Evolutionary conservation across 2,888 invertebrate species (phyloP).

Genomic region (Tetramorium bicarinatum): DNA sequence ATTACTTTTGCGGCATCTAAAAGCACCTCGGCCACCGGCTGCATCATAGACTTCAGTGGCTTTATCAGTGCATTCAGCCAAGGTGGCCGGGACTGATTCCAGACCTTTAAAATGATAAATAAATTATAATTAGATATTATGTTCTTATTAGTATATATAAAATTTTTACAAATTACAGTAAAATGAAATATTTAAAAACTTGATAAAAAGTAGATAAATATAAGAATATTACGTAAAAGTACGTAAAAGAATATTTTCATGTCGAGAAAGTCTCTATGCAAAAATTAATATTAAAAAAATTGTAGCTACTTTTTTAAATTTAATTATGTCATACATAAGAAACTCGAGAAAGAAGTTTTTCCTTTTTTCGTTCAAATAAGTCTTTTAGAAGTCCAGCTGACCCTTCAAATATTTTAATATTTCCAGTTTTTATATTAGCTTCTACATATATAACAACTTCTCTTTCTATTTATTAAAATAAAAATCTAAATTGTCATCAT

Average conservation of each 20-base stretch:
- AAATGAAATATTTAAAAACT: background rate
- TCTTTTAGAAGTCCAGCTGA: background rate
- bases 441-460: background rate
- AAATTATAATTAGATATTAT: background rate
- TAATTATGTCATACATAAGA: background rate
- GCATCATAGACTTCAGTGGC: slow-evolving; percentile 89
- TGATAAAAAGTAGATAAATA: background rate
- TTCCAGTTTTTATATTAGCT: background rate
- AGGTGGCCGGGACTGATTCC: slow-evolving; percentile 93
- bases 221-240: too few species aligned
- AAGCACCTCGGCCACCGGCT: slow-evolving; percentile 90
- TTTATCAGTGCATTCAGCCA: slow-evolving; percentile 92
- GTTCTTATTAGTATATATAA: background rate
- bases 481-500: background rate
- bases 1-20: slow-evolving; percentile 89
- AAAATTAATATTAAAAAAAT: background rate
- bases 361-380: background rate
- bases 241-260: background rate
- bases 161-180: background rate
- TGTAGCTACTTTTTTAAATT: background rate
- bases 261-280: background rate
- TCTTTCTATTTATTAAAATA: background rate
- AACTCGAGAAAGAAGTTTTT: background rate
- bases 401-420: background rate
- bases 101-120: slow-evolving; percentile 88